Evolutionary conservation across 2,888 invertebrate species (phyloP).

Genomic region (Aphodius sticticus): DNA sequence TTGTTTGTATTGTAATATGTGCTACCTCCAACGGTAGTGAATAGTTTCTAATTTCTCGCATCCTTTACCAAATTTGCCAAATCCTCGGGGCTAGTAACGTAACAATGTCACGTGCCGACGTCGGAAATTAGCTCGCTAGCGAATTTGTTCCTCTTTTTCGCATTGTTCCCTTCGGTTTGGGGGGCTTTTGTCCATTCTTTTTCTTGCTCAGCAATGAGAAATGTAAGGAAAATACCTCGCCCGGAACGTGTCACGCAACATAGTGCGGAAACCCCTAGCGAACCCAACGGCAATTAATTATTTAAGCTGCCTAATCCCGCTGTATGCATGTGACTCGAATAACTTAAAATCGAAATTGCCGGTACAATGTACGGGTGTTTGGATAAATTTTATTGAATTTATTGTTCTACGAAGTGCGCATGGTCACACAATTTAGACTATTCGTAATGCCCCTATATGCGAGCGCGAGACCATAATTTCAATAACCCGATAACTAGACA

Average conservation of each 20-base stretch:
- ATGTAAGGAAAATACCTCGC: neutral
- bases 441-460: too few species aligned
- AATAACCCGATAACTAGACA: too few species aligned
- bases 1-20: too few species aligned
- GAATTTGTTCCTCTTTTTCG: neutral
- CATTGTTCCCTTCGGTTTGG: neutral
- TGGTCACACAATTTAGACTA: too few species aligned
- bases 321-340: neutral
- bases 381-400: constrained; percentile 4
- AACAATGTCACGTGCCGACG: neutral
- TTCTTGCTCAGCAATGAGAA: neutral
- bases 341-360: neutral
- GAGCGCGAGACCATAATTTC: too few species aligned
- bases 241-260: neutral
- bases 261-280: neutral
- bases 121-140: neutral
- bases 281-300: neutral
- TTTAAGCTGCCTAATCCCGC: neutral
- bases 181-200: neutral
- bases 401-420: neutral
- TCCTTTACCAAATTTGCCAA: neutral
- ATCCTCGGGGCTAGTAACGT: neutral
- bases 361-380: too few species aligned
- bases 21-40: too few species aligned
- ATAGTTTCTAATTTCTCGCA: neutral